Percentiles rank a stretch among this genome's conserved stretches.
These are phyloP conservation scores for Erithacus rubecula DNA, from an alignment of 2,797 vertebrate genomes.

Conservation along the genomic window DNA sequence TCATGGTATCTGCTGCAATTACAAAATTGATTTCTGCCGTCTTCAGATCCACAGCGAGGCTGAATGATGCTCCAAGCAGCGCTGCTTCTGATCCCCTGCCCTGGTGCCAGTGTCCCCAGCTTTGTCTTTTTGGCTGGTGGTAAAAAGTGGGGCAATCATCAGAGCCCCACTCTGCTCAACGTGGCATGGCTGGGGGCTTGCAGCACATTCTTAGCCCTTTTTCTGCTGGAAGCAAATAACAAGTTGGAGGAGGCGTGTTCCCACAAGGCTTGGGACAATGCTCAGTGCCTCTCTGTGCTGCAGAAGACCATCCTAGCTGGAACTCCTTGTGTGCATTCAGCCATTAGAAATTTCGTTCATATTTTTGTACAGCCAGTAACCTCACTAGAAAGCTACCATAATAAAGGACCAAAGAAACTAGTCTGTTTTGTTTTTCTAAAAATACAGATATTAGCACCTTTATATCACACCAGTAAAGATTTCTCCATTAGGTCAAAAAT, in stretches of 20 bases:
- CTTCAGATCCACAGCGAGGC: neutral
- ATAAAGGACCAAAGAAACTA: neutral
- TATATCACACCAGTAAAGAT: neutral
- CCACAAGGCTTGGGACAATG: neutral
- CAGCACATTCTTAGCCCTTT: neutral
- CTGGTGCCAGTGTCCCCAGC: neutral
- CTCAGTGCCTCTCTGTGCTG: neutral
- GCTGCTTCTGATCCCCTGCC: neutral
- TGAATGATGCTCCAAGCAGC: fast-evolving
- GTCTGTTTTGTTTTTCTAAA: neutral
- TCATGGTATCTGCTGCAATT: neutral
- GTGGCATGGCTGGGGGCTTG: fast-evolving
- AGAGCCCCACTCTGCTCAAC: neutral
- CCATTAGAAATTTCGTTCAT: neutral
- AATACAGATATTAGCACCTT: neutral
- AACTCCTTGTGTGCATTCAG: neutral
- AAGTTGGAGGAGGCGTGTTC: neutral
- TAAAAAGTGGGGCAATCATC: neutral
- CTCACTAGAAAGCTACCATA: neutral
- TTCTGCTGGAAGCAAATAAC: neutral
- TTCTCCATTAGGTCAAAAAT: neutral
- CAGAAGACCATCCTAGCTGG: neutral
- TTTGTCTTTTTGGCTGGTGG: neutral
- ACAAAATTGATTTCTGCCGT: slow-evolving; percentile 34
- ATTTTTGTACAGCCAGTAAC: neutral